Evolutionary conservation across 1,140 invertebrate species (phyloP), one percentile per base, ranked within the genome.

Genomic region (Micrasema longulum): DNA sequence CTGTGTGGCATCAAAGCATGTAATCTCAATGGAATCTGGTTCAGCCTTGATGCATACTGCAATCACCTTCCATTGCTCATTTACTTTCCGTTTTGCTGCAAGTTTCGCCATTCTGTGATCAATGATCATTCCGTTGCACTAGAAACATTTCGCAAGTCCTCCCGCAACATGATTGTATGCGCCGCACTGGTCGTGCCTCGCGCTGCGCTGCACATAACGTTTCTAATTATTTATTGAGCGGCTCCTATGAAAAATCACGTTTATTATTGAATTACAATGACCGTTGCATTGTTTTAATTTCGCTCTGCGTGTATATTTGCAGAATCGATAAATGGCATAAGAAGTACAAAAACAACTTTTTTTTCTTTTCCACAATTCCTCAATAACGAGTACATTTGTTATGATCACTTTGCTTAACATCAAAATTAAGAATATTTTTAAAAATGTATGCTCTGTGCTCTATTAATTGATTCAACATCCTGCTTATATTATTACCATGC

Each of bases 221-320:
- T 52, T 52, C 48, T 52, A 52, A 52, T n/a, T n/a, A n/a, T n/a
- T n/a, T n/a, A n/a, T 52, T 52, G 18, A 52, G 20, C 48, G 20
- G 10, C 16, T 52, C 48, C 11, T 12, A 52, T 52, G 23, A 52
- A 52, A 52, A 7, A 20, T 14, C 20, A 23, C 48, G 48, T 22
- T 52, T 52, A 52, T 52, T 2, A 52, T 52, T 20, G 11, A 12
- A 50, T 16, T 50, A 22, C 3, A 22, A 50, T 50, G 47, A 31
- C 26, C 26, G 47, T 22, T 50, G 47, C 47, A 20, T 52, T 52
- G 43, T 47, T 47, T 1, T 16, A n/a, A 31, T 31, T 31, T 31
- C 26, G 7, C 26, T 31, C 26, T 31, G 26, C 26, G 26, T 31
- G 26, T 4, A 2, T 31, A 31, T 31, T 31, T 7, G 26, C 26